phyloP scores from a whole-genome alignment of 2,888 invertebrate species.

The Rhopalosiphum nymphaeae region DNA sequence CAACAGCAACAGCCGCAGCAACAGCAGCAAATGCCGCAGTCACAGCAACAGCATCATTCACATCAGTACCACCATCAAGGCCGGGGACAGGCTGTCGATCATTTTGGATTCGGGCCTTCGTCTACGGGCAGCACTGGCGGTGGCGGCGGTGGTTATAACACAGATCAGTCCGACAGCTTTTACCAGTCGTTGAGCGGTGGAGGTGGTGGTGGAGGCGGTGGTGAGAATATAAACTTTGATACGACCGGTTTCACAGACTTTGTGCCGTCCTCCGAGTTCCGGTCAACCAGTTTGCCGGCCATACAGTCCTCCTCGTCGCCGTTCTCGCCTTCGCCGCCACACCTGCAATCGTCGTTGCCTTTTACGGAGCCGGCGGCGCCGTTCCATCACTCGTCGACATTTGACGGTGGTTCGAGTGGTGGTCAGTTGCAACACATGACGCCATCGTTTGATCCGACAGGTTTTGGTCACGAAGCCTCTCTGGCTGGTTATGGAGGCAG shows the following conservation, averaged over 20 bases:
- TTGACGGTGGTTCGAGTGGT: constrained; percentile 28
- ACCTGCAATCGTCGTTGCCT: neutral
- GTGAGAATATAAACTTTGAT: constrained; percentile 40
- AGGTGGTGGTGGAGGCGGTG: neutral
- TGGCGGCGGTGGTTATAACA: constrained; percentile 51
- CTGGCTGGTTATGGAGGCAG: constrained; percentile 65
- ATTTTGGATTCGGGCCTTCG: constrained; percentile 29
- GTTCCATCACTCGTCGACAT: constrained; percentile 12
- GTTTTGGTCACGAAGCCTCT: constrained; percentile 68
- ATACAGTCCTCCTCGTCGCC: constrained; percentile 14
- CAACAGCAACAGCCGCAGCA: neutral
- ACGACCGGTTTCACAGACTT: constrained; percentile 38
- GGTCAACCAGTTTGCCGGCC: constrained; percentile 7
- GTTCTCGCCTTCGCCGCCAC: neutral
- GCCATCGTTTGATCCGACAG: constrained; percentile 66
- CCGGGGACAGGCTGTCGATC: neutral
- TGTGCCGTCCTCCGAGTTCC: constrained; percentile 34
- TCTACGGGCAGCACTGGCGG: constrained; percentile 35
- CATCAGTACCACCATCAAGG: neutral
- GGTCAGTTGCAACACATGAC: constrained; percentile 39
- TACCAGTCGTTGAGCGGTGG: constrained; percentile 39
- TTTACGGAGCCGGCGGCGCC: neutral
- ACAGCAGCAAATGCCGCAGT: constrained; percentile 3
- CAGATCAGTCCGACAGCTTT: neutral
- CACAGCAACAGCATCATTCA: neutral